Percentiles rank a stretch among this genome's conserved stretches.
Evolutionary conservation across 2,888 invertebrate genomes (phyloP).

Genomic region (Troides helena): DNA sequence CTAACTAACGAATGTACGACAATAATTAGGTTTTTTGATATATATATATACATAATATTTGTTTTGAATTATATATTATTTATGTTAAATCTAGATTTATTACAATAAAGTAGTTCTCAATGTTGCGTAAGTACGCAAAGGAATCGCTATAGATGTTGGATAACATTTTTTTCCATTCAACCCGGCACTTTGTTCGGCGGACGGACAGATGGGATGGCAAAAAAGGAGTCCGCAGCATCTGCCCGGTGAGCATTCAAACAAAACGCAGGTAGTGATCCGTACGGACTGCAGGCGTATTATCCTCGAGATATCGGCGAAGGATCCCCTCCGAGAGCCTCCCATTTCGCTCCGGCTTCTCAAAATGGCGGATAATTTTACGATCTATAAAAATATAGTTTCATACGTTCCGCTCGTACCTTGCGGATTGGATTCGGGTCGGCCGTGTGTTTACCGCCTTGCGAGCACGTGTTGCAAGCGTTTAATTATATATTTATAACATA

Average conservation of each 20-base stretch:
- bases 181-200: constrained; percentile 35
- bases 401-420: neutral
- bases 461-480: neutral
- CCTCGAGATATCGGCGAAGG: constrained; percentile 36
- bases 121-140: constrained; percentile 23
- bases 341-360: constrained; percentile 14
- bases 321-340: constrained; percentile 36
- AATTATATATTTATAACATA: too few relatives aligned
- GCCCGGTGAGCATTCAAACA: constrained; percentile 43
- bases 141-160: constrained; percentile 37
- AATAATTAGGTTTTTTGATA: too few relatives aligned
- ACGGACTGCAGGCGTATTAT: constrained; percentile 35
- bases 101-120: neutral
- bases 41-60: too few relatives aligned
- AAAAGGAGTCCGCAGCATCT: constrained; percentile 40
- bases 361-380: constrained; percentile 22
- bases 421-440: constrained; percentile 1
- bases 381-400: constrained; percentile 20
- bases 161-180: constrained; percentile 35
- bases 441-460: neutral
- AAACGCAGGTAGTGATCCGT: constrained; percentile 47
- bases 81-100: too few relatives aligned
- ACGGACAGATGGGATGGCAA: constrained; percentile 42
- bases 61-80: too few relatives aligned
- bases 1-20: too few relatives aligned